These are phyloP conservation scores for Mythimna loreyi DNA, from an alignment of 2,888 invertebrate species.

Conservation along the genomic window DNA sequence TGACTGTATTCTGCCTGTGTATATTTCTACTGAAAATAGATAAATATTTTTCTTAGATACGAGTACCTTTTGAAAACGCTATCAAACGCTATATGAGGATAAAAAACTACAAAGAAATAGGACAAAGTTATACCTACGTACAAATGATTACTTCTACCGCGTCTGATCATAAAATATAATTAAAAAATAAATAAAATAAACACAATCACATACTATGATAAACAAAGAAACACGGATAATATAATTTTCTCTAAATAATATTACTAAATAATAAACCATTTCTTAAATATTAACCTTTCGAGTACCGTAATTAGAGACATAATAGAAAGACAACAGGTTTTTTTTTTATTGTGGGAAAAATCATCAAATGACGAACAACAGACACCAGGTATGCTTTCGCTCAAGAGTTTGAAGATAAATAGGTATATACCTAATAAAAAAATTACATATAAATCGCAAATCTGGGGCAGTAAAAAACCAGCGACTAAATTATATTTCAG, in stretches of 20 bases:
- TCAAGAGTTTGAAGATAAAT: background rate
- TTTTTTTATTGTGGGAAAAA: too few species aligned
- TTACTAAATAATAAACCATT: background rate
- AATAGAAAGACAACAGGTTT: too few species aligned
- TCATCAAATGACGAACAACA: too few species aligned
- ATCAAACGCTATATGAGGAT: background rate
- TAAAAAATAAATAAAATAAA: background rate
- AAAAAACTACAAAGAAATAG: background rate
- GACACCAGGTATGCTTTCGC: too few species aligned
- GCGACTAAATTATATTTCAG: background rate
- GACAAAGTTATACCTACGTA: background rate
- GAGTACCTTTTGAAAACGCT: background rate
- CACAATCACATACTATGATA: background rate
- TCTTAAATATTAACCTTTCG: too few species aligned
- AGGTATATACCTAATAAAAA: background rate
- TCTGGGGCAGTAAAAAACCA: background rate
- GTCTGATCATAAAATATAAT: background rate
- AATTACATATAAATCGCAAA: background rate
- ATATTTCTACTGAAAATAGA: background rate
- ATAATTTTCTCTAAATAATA: background rate
- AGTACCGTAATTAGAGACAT: too few species aligned
- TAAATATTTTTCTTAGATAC: background rate
- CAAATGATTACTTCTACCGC: background rate
- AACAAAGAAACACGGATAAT: background rate
- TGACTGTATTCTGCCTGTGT: background rate